Evolutionary conservation across 2,888 invertebrate species (phyloP).

Genomic region (Lasioglossum zephyrum): DNA sequence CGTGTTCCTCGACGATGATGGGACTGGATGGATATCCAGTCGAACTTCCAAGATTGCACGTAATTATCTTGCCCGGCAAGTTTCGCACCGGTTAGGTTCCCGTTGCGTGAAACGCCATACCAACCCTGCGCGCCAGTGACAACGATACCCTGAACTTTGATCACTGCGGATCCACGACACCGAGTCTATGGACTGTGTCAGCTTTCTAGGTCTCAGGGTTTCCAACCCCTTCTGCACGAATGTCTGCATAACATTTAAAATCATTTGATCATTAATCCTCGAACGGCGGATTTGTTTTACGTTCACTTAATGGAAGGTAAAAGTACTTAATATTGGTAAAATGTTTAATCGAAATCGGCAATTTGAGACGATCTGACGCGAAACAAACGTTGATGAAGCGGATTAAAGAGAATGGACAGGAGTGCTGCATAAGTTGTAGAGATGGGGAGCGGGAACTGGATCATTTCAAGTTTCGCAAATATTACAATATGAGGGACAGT

Average conservation of each 20-base stretch:
- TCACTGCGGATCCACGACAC: background rate
- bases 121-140: background rate
- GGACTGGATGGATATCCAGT: slow-evolving; percentile 33
- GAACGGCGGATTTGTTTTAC: background rate
- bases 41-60: slow-evolving; percentile 58
- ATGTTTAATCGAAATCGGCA: background rate
- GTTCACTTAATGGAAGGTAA: no score
- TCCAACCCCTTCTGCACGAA: background rate
- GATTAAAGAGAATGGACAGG: background rate
- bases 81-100: slow-evolving; percentile 18
- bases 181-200: background rate
- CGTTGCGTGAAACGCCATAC: slow-evolving; percentile 22
- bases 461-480: background rate
- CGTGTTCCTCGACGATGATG: slow-evolving; percentile 44
- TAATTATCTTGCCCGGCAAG: slow-evolving; percentile 50
- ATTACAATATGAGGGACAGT: background rate
- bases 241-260: background rate
- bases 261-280: background rate
- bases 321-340: background rate
- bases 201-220: background rate
- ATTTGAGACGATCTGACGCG: background rate
- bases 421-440: background rate
- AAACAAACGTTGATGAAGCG: background rate
- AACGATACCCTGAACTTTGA: slow-evolving; percentile 1
- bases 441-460: background rate